These are phyloP conservation scores for Aphidius colemani DNA, from an alignment of 2,888 invertebrate species.

Conservation along the genomic window DNA sequence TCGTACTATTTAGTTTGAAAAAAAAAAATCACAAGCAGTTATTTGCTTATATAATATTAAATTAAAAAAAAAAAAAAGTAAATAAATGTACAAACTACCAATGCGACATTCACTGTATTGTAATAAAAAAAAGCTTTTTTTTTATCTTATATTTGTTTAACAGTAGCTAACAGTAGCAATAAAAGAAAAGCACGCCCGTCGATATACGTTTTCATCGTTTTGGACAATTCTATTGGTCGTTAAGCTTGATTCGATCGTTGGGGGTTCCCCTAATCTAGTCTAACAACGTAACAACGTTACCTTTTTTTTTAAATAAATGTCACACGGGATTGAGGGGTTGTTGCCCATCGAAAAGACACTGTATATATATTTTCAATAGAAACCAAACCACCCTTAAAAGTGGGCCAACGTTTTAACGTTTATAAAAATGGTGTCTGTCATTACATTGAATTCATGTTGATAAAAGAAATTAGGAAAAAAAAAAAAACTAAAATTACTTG, in stretches of 20 bases:
- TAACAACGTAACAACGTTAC: slow-evolving; percentile 54
- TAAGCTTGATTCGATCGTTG: slow-evolving; percentile 42
- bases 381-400: slow-evolving; percentile 50
- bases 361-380: slow-evolving; percentile 33
- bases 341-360: slow-evolving; percentile 30
- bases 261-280: slow-evolving; percentile 51
- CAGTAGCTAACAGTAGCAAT: not conserved
- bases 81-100: no score
- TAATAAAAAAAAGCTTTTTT: slow-evolving; percentile 4
- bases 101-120: not conserved
- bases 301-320: slow-evolving; percentile 54
- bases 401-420: slow-evolving; percentile 46
- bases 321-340: slow-evolving; percentile 43
- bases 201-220: slow-evolving; percentile 40
- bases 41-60: no score
- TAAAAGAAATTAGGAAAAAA: no score
- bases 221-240: slow-evolving; percentile 54
- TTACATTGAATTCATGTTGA: no score
- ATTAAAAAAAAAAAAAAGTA: no score
- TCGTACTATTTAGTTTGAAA: no score
- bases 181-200: slow-evolving; percentile 22
- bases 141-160: not conserved
- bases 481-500: no score
- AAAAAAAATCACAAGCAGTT: no score
- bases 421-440: slow-evolving; percentile 48